These are phyloP conservation scores for Polydrusus pterygomalis DNA, from an alignment of 2,888 invertebrate genomes.

Conservation along the genomic window DNA sequence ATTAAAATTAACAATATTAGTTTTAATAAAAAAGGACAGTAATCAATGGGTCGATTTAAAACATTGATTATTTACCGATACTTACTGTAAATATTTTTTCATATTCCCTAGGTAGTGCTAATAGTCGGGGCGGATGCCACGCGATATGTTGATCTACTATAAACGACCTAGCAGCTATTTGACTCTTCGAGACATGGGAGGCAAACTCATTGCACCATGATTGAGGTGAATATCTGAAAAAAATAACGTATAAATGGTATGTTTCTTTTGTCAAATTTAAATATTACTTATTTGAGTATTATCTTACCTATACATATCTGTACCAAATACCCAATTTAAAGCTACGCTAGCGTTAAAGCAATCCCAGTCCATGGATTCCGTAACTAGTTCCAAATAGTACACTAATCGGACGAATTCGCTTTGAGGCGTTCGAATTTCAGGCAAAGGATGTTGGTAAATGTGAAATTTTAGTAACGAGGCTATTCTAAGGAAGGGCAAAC, in stretches of 20 bases:
- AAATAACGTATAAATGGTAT: too few relatives aligned
- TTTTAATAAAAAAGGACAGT: not conserved
- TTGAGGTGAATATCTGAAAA: constrained; percentile 73
- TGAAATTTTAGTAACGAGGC: constrained; percentile 85
- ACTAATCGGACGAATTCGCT: constrained; percentile 87
- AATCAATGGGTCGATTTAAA: too few relatives aligned
- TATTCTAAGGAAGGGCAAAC: constrained; percentile 89
- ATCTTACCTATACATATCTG: constrained; percentile 64
- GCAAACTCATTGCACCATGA: constrained; percentile 83
- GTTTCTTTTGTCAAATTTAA: too few relatives aligned
- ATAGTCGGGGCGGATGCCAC: constrained; percentile 89
- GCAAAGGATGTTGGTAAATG: constrained; percentile 85
- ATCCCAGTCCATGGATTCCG: constrained; percentile 80
- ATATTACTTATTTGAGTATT: too few relatives aligned
- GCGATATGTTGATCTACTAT: constrained; percentile 83
- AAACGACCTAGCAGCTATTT: constrained; percentile 79
- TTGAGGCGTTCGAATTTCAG: constrained; percentile 78
- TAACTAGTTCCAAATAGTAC: constrained; percentile 85
- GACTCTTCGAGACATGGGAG: constrained; percentile 74
- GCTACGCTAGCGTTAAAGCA: constrained; percentile 80
- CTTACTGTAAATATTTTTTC: constrained; percentile 90
- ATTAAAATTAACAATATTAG: constrained; percentile 59
- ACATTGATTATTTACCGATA: too few relatives aligned
- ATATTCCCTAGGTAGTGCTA: constrained; percentile 91
- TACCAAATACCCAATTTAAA: constrained; percentile 76